Conservation (phyloP, 2,113 vertebrate genomes). For the Mohoua ochrocephala region DNA sequence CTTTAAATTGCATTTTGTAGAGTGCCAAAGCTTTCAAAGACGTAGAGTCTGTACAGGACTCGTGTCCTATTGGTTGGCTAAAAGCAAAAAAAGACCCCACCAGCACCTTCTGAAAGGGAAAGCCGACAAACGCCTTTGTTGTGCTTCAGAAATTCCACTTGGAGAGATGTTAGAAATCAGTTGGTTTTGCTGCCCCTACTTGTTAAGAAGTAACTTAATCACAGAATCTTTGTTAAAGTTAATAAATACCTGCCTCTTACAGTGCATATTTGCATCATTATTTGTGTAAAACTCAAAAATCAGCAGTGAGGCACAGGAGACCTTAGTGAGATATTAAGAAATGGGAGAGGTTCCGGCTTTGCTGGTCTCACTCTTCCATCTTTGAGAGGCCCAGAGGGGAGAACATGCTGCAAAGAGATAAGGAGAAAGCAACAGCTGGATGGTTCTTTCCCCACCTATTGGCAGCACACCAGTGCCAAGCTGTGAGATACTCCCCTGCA, state of each 20-base stretch:
- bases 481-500: not conserved
- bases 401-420: not conserved
- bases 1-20: not conserved
- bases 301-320: not conserved
- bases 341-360: not conserved
- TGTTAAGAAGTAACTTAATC: not conserved
- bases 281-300: not conserved
- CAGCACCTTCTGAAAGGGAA: not conserved
- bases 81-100: not conserved
- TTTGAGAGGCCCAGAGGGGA: not conserved
- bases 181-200: not conserved
- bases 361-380: not conserved
- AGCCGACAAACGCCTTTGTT: not conserved
- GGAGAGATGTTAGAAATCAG: not conserved
- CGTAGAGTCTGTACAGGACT: not conserved
- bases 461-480: not conserved
- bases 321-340: not conserved
- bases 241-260: not conserved
- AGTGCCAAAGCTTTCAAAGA: not conserved
- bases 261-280: not conserved
- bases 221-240: not conserved
- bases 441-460: not conserved
- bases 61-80: not conserved
- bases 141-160: not conserved
- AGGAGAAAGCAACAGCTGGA: not conserved